Evolutionary conservation across 2,797 vertebrate genomes (phyloP), one percentile per base, ranked within the genome.

Genomic region (Cichlasoma orientale): DNA sequence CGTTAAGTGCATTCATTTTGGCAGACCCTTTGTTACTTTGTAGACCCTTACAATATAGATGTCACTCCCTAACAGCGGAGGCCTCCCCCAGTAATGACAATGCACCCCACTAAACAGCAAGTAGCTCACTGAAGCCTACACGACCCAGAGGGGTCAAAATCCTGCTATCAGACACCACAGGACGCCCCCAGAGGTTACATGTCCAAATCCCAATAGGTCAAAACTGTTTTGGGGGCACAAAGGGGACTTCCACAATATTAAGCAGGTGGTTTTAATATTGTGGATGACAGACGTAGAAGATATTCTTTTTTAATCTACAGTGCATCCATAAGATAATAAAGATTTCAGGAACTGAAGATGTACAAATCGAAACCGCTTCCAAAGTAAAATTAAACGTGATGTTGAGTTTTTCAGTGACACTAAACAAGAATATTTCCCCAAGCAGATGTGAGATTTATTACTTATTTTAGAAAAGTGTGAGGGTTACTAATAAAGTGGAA

Each of bases 291-390:
- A 38, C 18, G 23, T 44, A 47, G 25, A 44, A 66, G 2, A 1
- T 0, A 66, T 66, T 66, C 8, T 29, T 29, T 29, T 29, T 29
- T 29, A 6, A 27, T 47, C 2, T 0, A 19, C 21, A 47, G 38
- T 25, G 23, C 18, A 47, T 44, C 38, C 38, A 44, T 5, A 44
- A 44, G 38, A 38, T 38, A 44, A 44, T 44, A 47, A 47, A 47
- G 14, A 25, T 19, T 27, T 66, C 5, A 66, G 61, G 38, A 0
- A 41, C 10, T 0, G 16, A 47, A 27, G 38, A 47, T 5, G 14
- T 19, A 27, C 23, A 27, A 66, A 6, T 52, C 19, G n/a, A 52
- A 52, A 19, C 50, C 2, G 8, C 50, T 52, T 52, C 19, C 7
- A 3, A 50, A 50, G 7, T 9, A 2, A 47, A 66, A 27, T 66